Base-by-base conservation (phyloP, 2,888 invertebrate genomes). In the Chloroclystis v-ata region DNA sequence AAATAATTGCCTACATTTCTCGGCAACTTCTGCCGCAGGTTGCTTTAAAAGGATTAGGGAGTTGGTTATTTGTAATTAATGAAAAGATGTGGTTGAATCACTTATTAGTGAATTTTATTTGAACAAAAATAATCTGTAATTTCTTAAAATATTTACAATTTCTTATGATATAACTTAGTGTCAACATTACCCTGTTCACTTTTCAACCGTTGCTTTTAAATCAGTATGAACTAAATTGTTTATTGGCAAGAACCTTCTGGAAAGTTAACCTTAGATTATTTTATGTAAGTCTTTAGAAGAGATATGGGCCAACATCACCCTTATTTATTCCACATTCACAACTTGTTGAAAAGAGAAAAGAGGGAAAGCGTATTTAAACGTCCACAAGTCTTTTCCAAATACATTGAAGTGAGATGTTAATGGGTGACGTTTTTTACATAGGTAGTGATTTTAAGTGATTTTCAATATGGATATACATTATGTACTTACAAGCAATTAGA, bases 331-430 rank as follows among this genome's bases (percentile, higher is more conserved):
- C 57, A 66, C 65, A 65, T 68, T 69, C 64, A 80, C 86, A 86
- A 85, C 84, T 75, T 70, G 83, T 86, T 85, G 85, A 86, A 87
- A 86, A 86, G 85, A 72, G 84, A 86, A 82, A 75, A 78, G 71
- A 79, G 79, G 75, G 79, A 20, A 20, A 20, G 20, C 20, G 2
- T 20, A 51, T 39, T 28, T 41, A 37, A n/a, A 9, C 24, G 37
- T 33, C 40, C 32, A 37, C 28, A 29, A 20, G 5, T 20, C 20
- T 5, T 20, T 20, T 20, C 20, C 20, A 20, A 20, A 20, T 20
- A 2, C 20, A 5, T 20, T 5, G 20, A 20, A 20, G 2, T 20
- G 20, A 4, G 20, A 20, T n/a, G 20, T 5, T 20, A 20, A 20
- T 20, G 20, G 5, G 20, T 2, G 20, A 20, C 5, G 20, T 20